A percentile compares a stretch with the other conserved stretches of the same genome.
These are phyloP conservation scores for Holothuria leucospilota DNA, from an alignment of 53 echinoderm and acorn worm genomes.

Conservation along the genomic window DNA sequence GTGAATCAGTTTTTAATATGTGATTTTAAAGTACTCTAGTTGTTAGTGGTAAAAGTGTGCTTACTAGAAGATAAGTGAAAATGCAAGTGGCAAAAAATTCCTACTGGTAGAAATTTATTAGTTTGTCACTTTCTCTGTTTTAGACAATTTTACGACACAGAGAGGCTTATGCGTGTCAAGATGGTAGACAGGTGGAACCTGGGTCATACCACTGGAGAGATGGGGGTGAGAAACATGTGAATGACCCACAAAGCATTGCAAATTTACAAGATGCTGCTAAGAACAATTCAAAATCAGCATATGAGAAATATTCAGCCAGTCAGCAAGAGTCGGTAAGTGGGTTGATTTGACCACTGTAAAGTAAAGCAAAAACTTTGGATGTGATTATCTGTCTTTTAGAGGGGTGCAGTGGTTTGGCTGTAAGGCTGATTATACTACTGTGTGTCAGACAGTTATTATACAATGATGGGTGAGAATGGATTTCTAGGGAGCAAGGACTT, in stretches of 20 bases:
- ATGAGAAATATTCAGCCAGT: slow-evolving; percentile 84
- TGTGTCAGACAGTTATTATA: too few species aligned
- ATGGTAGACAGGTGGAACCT: slow-evolving; percentile 57
- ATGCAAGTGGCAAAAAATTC: too few species aligned
- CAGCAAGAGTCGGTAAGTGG: slow-evolving; percentile 85
- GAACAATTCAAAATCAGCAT: slow-evolving; percentile 89
- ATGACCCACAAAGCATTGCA: slow-evolving; percentile 95
- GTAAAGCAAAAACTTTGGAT: background rate
- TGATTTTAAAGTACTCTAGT: too few species aligned
- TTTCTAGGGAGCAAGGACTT: too few species aligned
- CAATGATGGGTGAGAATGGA: too few species aligned
- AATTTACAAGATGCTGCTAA: slow-evolving; percentile 88
- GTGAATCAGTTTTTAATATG: too few species aligned
- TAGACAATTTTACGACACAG: slow-evolving; percentile 83
- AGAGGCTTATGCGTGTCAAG: slow-evolving; percentile 59
- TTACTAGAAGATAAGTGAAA: too few species aligned
- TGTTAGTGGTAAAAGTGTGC: too few species aligned
- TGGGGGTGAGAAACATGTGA: slow-evolving; percentile 99
- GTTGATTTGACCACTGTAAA: background rate
- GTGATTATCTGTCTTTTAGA: background rate
- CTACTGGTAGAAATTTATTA: too few species aligned
- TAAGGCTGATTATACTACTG: too few species aligned
- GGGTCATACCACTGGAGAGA: slow-evolving; percentile 98
- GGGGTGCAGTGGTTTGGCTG: background rate
- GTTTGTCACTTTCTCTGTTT: background rate